phyloP scores from a whole-genome alignment of 53 echinoderm and acorn worm genomes.

The Echinarachnius parma region DNA sequence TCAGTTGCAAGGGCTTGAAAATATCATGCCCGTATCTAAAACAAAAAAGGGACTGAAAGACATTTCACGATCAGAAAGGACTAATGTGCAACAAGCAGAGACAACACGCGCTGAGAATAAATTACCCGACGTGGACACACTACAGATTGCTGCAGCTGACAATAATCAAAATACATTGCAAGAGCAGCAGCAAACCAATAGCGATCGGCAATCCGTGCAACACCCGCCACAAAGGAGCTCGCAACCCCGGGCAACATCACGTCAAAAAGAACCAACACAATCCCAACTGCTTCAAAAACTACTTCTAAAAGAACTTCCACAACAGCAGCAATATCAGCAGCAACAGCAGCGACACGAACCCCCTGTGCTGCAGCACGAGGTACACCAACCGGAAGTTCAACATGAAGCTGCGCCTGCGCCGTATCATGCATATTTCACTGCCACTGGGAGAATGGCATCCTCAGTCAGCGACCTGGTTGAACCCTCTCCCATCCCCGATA shows the following conservation, averaged over 20 bases:
- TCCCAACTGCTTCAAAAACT: not conserved
- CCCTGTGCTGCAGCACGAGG: not conserved
- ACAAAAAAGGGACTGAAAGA: slow-evolving; percentile 17
- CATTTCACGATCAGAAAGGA: not conserved
- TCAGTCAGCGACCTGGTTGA: not conserved
- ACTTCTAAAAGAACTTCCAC: slow-evolving; percentile 1
- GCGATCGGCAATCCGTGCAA: too few relatives aligned
- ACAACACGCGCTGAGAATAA: not conserved
- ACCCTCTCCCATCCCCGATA: slow-evolving; percentile 18
- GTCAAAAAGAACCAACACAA: slow-evolving; percentile 6
- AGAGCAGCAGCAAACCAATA: too few relatives aligned
- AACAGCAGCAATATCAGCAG: not conserved
- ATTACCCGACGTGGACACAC: slow-evolving; percentile 20
- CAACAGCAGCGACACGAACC: slow-evolving; percentile 1
- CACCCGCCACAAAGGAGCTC: slow-evolving; percentile 10
- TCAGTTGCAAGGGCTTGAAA: slow-evolving; percentile 12
- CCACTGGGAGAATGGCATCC: slow-evolving; percentile 14
- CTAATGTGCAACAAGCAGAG: not conserved
- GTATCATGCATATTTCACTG: slow-evolving; percentile 33
- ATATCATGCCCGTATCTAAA: slow-evolving; percentile 18
- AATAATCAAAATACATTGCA: too few relatives aligned
- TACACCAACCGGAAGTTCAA: not conserved
- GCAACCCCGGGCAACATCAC: slow-evolving; percentile 1
- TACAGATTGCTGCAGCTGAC: slow-evolving; percentile 16
- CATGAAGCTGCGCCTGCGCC: slow-evolving; percentile 5